Conservation (phyloP, 2,113 vertebrate genomes). For the Polypterus senegalus region DNA sequence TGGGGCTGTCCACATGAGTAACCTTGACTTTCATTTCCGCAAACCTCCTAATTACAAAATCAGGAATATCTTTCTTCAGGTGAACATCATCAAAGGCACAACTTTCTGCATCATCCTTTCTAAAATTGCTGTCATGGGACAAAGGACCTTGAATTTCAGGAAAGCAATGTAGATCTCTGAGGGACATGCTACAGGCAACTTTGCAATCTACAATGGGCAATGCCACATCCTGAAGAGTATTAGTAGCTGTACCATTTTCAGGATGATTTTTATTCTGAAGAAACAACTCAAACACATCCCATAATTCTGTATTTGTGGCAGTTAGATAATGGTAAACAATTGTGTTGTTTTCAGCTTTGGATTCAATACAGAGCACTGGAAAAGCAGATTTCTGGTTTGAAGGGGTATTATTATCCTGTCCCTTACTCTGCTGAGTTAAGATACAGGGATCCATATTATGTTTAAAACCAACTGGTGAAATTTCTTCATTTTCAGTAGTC, state of each 20-base stretch:
- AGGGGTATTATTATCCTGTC: constrained; percentile 10
- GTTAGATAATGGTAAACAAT: constrained; percentile 37
- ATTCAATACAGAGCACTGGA: constrained; percentile 37
- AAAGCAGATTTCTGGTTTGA: constrained; percentile 11
- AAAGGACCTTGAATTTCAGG: neutral
- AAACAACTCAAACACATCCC: constrained; percentile 42
- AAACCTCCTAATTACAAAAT: constrained; percentile 38
- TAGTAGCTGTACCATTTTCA: neutral
- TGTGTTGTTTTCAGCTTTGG: constrained; percentile 13
- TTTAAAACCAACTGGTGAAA: constrained; percentile 5
- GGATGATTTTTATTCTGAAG: constrained; percentile 14
- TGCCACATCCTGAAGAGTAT: neutral
- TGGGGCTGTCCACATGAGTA: constrained; percentile 36
- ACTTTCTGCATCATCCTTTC: neutral
- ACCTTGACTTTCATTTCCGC: constrained; percentile 45
- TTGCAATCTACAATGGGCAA: neutral
- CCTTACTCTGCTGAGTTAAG: neutral
- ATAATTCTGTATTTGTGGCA: constrained; percentile 43
- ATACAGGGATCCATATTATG: neutral
- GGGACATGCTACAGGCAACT: neutral
- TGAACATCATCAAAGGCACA: neutral
- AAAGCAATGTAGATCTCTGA: neutral
- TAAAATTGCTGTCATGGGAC: neutral
- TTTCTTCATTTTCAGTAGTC: too few relatives aligned
- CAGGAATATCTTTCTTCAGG: constrained; percentile 23